phyloP scores from a whole-genome alignment of 2,113 vertebrate genomes.

The Orthonyx spaldingii region DNA sequence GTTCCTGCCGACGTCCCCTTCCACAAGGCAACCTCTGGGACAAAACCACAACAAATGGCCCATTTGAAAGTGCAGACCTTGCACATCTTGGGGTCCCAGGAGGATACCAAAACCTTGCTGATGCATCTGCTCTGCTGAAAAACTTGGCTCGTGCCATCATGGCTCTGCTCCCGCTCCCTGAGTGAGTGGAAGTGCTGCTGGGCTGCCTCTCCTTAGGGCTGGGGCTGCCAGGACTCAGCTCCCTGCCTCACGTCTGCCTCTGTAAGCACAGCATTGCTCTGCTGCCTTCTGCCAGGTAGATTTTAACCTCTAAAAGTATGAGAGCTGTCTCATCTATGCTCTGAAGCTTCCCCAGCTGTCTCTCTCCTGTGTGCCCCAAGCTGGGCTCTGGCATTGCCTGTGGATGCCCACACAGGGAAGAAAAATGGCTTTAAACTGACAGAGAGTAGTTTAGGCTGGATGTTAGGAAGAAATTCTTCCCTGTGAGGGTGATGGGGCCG shows the following conservation, averaged over 20 bases:
- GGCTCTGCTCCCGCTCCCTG: not conserved
- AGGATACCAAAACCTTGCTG: not conserved
- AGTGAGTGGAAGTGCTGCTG: not conserved
- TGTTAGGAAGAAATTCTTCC: not conserved
- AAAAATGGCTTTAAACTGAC: not conserved
- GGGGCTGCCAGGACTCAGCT: not conserved
- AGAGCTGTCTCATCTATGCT: not conserved
- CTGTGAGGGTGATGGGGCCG: not conserved
- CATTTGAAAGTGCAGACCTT: not conserved
- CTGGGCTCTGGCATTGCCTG: rapidly evolving
- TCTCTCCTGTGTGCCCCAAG: not conserved
- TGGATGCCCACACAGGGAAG: not conserved
- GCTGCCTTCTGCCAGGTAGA: not conserved
- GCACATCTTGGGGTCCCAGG: not conserved
- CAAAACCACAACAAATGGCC: not conserved
- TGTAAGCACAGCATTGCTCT: not conserved
- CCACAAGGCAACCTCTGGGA: not conserved
- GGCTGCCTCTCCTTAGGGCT: not conserved
- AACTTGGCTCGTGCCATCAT: not conserved
- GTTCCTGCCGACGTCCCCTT: rapidly evolving
- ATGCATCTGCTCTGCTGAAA: not conserved
- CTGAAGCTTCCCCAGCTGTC: not conserved
- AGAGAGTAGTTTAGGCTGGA: not conserved
- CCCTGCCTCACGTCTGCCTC: rapidly evolving
- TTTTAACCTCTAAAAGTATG: not conserved